These are phyloP conservation scores for Lithosia quadra DNA, from an alignment of 2,888 invertebrate species.

Conservation along the genomic window DNA sequence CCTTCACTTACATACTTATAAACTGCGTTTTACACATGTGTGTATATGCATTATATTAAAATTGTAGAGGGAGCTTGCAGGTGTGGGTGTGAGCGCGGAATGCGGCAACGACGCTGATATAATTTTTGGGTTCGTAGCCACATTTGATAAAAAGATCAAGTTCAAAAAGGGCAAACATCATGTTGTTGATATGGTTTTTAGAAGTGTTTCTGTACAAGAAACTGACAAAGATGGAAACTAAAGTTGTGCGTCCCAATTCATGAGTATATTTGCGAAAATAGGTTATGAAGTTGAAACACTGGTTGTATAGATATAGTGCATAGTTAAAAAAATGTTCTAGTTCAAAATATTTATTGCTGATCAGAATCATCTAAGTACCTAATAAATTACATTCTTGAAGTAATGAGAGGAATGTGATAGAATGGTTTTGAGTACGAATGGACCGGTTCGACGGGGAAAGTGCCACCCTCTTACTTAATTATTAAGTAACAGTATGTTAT, in stretches of 20 bases:
- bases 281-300: too few relatives aligned
- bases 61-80: conserved; percentile 32
- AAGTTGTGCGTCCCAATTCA: not conserved
- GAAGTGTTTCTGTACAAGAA: conserved; percentile 44
- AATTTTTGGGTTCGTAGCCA: conserved; percentile 65
- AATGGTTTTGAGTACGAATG: not conserved
- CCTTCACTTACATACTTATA: conserved; percentile 9
- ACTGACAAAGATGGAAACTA: conserved; percentile 9
- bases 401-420: not conserved
- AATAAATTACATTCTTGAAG: not conserved
- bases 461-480: not conserved
- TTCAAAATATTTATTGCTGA: too few relatives aligned
- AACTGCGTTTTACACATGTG: conserved; percentile 33
- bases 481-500: not conserved
- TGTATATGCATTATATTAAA: conserved; percentile 21
- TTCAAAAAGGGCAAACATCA: conserved; percentile 78
- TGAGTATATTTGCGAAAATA: not conserved
- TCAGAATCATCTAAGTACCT: not conserved
- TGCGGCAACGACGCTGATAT: conserved; percentile 76
- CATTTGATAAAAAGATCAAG: conserved; percentile 84
- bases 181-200: conserved; percentile 60
- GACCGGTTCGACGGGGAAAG: not conserved
- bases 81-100: conserved; percentile 73
- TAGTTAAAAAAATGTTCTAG: not conserved
- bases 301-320: not conserved